These are phyloP conservation scores for Elgonia sp. DNA, from an alignment of 2,888 invertebrate species.

Conservation along the genomic window DNA sequence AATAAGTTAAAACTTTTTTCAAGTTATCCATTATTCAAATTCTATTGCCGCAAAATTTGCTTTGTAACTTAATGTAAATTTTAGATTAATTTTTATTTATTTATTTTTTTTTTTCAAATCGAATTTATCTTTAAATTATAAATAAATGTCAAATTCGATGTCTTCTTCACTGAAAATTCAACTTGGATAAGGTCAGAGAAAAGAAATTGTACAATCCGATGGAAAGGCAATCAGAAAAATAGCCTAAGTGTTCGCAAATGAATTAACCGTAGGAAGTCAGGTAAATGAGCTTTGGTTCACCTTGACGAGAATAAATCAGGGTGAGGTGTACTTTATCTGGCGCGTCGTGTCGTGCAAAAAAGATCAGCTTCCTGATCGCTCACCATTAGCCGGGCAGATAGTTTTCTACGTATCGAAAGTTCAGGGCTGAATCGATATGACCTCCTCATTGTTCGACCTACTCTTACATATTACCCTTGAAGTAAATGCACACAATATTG, in stretches of 20 bases:
- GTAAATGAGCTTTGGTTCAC: conserved; percentile 62
- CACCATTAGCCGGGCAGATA: conserved; percentile 74
- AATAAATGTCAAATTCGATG: too few species aligned
- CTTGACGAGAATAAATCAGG: conserved; percentile 72
- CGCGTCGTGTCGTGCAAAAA: conserved; percentile 55
- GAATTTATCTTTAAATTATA: too few species aligned
- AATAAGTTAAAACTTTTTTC: too few species aligned
- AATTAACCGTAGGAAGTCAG: conserved; percentile 39
- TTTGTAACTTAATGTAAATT: too few species aligned
- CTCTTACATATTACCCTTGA: conserved; percentile 74
- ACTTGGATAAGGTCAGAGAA: too few species aligned
- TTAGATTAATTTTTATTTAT: too few species aligned
- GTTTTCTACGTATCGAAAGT: conserved; percentile 81
- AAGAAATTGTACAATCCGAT: too few species aligned
- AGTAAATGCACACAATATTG: conserved; percentile 69
- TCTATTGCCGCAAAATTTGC: too few species aligned
- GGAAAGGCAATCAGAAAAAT: conserved; percentile 4
- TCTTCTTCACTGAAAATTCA: too few species aligned
- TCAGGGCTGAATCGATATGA: conserved; percentile 86
- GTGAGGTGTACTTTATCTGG: conserved; percentile 65
- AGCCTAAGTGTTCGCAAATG: conserved; percentile 16
- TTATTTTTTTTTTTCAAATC: too few species aligned
- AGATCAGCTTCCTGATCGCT: conserved; percentile 70
- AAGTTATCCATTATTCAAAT: too few species aligned
- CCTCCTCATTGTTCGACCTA: conserved; percentile 82